Evolutionary conservation across 2,113 vertebrate genomes (phyloP), one percentile per base, ranked within the genome.

Genomic region (Amphiprion percula): DNA sequence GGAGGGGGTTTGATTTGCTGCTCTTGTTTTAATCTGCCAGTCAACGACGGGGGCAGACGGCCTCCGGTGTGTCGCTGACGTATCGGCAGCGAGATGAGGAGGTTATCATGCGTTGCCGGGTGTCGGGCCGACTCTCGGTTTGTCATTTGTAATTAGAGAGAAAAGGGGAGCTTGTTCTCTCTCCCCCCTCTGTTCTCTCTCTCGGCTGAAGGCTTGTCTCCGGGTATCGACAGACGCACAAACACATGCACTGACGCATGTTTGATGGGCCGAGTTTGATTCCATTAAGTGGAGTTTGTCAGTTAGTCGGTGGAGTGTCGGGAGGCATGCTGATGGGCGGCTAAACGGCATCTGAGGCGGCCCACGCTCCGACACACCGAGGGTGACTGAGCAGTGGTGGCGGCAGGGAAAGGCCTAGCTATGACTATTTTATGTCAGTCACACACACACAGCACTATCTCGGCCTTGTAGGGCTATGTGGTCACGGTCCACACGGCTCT

Each of bases 121-220:
- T 90, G 82, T 86, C 87, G 83, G 88, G 82, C 87, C 28, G 83
- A 88, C 87, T 86, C 88, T 52, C 69, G 80, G 82, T 93, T 91
- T 91, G 93, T 94, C 91, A 87, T 88, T 93, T 90, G 87, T 92
- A 92, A 94, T 93, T 92, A 94, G 88, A 88, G 73, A 67, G 85
- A 86, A 88, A 79, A 44, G 62, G 80, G 82, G 84, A 74, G 71
- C 74, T 26, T 73, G 67, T 6, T 33, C 33, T 21, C 21, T 21
- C 21, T 21, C 37, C 54, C 67, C 71, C 52, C 61, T 63, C 71
- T 81, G 68, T 79, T 26, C 72, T 83, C 56, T 79, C 21, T 88
- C 79, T 79, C 63, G 75, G 80, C 86, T 91, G 84, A 88, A 84
- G 74, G 83, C 90, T 30, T 88, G 90, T 90, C 90, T 91, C 74